Percentiles rank a stretch among this genome's conserved stretches.
These are phyloP conservation scores for Saimiri boliviensis DNA, from an alignment of 2,113 vertebrate genomes.

Conservation along the genomic window DNA sequence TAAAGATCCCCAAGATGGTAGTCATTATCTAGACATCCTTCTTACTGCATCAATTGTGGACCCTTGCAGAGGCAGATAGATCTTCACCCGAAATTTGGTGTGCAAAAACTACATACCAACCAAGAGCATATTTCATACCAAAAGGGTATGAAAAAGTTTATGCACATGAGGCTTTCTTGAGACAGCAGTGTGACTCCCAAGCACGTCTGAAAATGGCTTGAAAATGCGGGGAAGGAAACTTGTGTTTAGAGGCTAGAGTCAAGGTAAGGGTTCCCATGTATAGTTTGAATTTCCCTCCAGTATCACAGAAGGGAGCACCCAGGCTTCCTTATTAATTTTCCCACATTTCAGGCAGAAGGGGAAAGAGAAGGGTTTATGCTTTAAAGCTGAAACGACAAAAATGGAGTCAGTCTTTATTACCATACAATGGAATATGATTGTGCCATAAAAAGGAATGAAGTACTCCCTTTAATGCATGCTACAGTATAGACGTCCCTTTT, in stretches of 20 bases:
- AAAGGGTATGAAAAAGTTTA: neutral
- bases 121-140: neutral
- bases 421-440: too few species aligned
- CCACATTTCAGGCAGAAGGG: neutral
- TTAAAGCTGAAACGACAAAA: neutral
- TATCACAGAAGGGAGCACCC: neutral
- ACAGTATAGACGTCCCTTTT: too few species aligned
- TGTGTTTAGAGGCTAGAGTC: neutral
- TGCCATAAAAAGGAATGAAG: too few species aligned
- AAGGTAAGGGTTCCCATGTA: neutral
- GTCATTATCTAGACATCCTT: neutral
- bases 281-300: neutral
- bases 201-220: neutral
- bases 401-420: neutral
- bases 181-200: neutral
- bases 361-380: neutral
- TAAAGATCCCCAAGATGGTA: neutral
- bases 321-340: neutral
- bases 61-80: neutral
- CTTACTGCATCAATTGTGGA: neutral
- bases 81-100: neutral
- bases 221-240: neutral
- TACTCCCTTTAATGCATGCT: too few species aligned
- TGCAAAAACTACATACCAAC: neutral
- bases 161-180: neutral